Percentiles rank a stretch among this genome's conserved stretches.
Conservation (phyloP, 2,797 vertebrate species). For the Masticophis lateralis region DNA sequence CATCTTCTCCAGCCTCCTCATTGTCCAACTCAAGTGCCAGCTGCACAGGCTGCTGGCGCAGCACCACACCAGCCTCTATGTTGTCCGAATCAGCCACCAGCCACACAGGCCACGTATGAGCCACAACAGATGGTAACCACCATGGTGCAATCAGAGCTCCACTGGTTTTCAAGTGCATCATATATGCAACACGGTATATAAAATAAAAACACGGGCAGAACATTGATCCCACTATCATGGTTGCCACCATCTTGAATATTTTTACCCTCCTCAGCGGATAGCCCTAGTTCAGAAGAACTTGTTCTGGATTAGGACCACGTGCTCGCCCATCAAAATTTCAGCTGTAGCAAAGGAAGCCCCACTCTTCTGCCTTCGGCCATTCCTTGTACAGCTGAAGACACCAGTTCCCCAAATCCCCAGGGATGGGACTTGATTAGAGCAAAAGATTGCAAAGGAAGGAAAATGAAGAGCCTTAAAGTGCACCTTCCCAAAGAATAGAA, state of each 20-base stretch:
- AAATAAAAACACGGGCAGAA: neutral
- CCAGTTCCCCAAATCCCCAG: neutral
- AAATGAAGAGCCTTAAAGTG: neutral
- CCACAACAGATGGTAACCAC: neutral
- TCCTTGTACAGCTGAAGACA: neutral
- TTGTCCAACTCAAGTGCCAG: too few relatives aligned
- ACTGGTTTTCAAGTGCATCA: neutral
- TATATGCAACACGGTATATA: neutral
- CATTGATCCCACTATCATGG: neutral
- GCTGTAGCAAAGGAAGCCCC: neutral
- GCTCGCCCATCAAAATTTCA: neutral
- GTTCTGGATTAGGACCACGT: neutral
- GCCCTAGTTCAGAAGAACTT: neutral
- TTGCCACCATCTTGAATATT: neutral
- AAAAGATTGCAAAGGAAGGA: neutral
- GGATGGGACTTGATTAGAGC: neutral
- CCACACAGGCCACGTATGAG: rapidly evolving
- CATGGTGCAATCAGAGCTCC: neutral
- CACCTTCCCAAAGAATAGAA: neutral
- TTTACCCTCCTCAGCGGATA: neutral
- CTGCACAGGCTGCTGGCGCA: too few relatives aligned
- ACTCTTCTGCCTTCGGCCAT: neutral
- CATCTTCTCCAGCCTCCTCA: too few relatives aligned
- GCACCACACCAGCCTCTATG: too few relatives aligned
- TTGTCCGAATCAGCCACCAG: too few relatives aligned